Conservation (phyloP, 2,888 invertebrate genomes). For the Amphiduros pacificus region DNA sequence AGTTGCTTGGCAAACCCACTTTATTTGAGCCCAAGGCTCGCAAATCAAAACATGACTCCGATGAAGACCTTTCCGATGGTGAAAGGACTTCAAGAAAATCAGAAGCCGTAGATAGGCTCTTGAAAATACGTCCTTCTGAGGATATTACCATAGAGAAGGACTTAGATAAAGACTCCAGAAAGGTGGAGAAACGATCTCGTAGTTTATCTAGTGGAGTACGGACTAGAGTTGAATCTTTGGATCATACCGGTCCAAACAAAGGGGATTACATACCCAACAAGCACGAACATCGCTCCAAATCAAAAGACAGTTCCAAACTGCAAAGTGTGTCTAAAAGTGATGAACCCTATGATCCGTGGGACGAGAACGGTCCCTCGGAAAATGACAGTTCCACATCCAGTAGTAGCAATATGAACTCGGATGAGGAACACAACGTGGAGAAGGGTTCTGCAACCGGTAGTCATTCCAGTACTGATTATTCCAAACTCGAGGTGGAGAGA, state of each 20-base stretch:
- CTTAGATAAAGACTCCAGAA: neutral
- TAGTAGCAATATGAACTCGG: neutral
- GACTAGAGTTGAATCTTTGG: constrained; percentile 4
- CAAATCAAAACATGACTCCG: constrained; percentile 16
- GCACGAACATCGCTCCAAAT: neutral
- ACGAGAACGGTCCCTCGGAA: neutral
- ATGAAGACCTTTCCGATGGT: constrained; percentile 16
- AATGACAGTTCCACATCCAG: neutral
- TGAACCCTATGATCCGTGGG: neutral
- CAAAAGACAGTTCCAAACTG: neutral
- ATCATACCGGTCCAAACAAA: neutral
- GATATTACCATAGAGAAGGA: constrained; percentile 8
- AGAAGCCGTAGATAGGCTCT: constrained; percentile 10
- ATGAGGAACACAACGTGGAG: neutral
- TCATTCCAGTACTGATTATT: neutral
- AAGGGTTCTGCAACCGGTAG: neutral
- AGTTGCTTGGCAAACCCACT: constrained; percentile 11
- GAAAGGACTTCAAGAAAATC: constrained; percentile 4
- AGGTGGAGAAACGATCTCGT: constrained; percentile 5
- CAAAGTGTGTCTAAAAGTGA: too few species aligned
- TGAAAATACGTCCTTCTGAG: constrained; percentile 9
- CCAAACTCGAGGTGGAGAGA: constrained; percentile 45
- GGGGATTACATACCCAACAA: too few species aligned
- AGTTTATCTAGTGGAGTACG: constrained; percentile 11
- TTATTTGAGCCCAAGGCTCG: constrained; percentile 9